phyloP scores from a whole-genome alignment of 2,797 vertebrate genomes.

The Oreonectes daqikongensis region DNA sequence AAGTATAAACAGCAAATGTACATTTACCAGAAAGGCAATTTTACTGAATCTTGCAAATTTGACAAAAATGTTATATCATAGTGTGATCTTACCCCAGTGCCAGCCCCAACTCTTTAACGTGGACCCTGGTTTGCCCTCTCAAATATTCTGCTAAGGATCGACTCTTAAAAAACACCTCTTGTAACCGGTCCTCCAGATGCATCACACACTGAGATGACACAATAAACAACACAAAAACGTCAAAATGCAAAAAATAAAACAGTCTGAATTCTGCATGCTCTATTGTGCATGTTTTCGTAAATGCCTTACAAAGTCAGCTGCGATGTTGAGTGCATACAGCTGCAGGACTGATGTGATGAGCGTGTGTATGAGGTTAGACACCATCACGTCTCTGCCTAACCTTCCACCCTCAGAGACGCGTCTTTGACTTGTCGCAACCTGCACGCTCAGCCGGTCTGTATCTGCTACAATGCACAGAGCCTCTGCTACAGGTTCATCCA shows the following conservation, averaged over 20 bases:
- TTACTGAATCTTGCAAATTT: too few species aligned
- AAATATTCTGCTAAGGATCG: constrained; percentile 88
- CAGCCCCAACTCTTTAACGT: constrained; percentile 82
- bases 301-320: constrained; percentile 83
- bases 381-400: constrained; percentile 83
- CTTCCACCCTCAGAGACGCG: constrained; percentile 75
- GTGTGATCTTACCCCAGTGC: constrained; percentile 81
- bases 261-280: neutral
- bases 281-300: neutral
- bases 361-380: constrained; percentile 82
- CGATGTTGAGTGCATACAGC: constrained; percentile 81
- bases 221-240: neutral
- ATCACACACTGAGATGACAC: constrained; percentile 79
- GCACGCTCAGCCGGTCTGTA: constrained; percentile 83
- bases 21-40: too few species aligned
- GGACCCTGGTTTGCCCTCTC: constrained; percentile 83
- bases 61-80: neutral
- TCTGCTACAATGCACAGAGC: constrained; percentile 86
- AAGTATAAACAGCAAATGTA: too few species aligned
- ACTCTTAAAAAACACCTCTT: constrained; percentile 88
- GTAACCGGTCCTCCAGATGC: constrained; percentile 86
- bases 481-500: constrained; percentile 86
- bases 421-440: constrained; percentile 85
- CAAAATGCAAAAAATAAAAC: neutral
- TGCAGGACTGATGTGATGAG: constrained; percentile 83